Percentiles rank a stretch among this genome's conserved stretches.
These are phyloP conservation scores for Gonioctena quinquepunctata DNA, from an alignment of 1,140 invertebrate genomes.

Conservation along the genomic window DNA sequence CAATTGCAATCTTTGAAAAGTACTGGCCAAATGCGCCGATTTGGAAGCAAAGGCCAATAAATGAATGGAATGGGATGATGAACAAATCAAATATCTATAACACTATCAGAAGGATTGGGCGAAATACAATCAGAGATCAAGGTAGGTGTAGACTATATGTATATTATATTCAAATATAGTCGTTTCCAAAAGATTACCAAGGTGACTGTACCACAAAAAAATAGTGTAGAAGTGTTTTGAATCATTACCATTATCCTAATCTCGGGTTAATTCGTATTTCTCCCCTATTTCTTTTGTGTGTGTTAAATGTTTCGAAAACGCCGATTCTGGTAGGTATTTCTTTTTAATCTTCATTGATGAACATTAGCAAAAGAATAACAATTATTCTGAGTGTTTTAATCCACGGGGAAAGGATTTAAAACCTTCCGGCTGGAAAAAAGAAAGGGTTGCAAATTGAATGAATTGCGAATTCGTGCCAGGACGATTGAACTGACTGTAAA, in stretches of 20 bases:
- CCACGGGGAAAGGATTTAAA: slow-evolving; percentile 34
- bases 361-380: slow-evolving; percentile 39
- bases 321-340: background rate
- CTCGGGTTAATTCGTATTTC: background rate
- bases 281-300: background rate
- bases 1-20: no score
- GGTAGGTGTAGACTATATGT: no score
- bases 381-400: slow-evolving; percentile 42
- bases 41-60: no score
- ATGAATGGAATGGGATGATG: no score
- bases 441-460: slow-evolving; percentile 40
- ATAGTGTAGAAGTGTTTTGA: no score
- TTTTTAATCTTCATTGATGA: slow-evolving; percentile 31
- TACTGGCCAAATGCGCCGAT: no score
- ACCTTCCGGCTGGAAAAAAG: slow-evolving; percentile 34
- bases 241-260: background rate
- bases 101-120: no score
- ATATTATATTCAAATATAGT: no score
- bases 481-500: background rate
- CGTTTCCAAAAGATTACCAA: no score
- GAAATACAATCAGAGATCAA: no score
- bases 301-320: slow-evolving; percentile 5
- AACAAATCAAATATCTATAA: no score
- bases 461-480: slow-evolving; percentile 28
- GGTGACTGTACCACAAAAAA: no score